These are phyloP conservation scores for Hypotaenidia okinawae DNA, from an alignment of 2,797 vertebrate species.

Conservation along the genomic window DNA sequence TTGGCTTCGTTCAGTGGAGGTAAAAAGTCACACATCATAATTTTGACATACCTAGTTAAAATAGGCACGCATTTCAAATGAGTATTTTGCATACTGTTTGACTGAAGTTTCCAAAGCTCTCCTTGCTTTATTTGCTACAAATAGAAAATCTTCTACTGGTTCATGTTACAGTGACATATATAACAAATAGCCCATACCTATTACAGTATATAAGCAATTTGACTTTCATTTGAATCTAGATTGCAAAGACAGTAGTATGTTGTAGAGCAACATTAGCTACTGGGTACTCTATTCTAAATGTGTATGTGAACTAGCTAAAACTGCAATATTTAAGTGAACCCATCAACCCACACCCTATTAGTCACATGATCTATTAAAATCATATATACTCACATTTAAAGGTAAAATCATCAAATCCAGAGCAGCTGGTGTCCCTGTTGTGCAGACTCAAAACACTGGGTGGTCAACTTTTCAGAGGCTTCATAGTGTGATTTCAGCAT, in stretches of 20 bases:
- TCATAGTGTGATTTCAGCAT: background rate
- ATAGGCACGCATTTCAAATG: background rate
- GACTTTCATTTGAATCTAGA: background rate
- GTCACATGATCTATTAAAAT: background rate
- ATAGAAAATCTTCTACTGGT: background rate
- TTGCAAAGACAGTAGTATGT: background rate
- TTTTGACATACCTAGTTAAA: background rate
- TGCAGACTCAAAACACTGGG: background rate
- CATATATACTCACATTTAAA: background rate
- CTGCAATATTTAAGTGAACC: background rate
- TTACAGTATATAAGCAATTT: background rate
- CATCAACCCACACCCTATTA: background rate
- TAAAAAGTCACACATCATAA: background rate
- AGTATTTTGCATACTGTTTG: background rate
- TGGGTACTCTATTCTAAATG: background rate
- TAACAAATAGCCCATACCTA: background rate
- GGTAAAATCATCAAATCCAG: background rate
- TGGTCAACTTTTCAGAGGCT: background rate
- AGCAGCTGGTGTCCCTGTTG: fast-evolving
- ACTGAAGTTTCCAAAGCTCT: background rate
- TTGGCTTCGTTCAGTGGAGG: background rate
- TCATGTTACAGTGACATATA: background rate
- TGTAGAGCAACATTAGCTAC: background rate
- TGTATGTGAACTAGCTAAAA: background rate
- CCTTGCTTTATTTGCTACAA: background rate